phyloP scores from a whole-genome alignment of 2,888 invertebrate genomes.

The Willowsia nigromaculata region DNA sequence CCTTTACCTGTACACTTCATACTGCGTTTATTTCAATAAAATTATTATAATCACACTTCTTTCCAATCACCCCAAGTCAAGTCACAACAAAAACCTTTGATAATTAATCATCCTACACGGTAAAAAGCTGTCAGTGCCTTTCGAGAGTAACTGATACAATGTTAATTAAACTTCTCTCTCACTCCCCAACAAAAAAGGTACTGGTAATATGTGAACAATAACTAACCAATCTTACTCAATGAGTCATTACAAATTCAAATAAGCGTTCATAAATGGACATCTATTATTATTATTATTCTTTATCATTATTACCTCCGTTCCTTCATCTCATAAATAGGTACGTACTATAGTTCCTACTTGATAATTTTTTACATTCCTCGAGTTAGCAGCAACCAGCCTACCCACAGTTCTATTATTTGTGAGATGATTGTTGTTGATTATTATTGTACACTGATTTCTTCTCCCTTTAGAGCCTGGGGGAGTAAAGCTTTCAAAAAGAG shows the following conservation, averaged over 20 bases:
- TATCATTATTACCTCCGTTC: background rate
- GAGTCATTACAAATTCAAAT: constrained; percentile 69
- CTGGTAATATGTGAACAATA: constrained; percentile 5
- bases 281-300: constrained; percentile 38
- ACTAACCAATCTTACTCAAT: constrained; percentile 57
- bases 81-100: constrained; percentile 56
- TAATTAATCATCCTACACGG: constrained; percentile 63
- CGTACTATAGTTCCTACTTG: background rate
- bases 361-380: background rate
- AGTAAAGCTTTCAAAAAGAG: background rate
- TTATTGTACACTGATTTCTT: background rate
- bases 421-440: constrained; percentile 48
- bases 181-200: background rate
- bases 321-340: too few relatives aligned
- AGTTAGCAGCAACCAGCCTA: constrained; percentile 15
- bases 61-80: constrained; percentile 66
- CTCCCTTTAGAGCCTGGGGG: background rate
- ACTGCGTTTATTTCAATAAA: constrained; percentile 62
- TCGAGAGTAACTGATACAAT: constrained; percentile 64
- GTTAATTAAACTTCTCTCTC: constrained; percentile 61
- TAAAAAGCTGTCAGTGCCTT: constrained; percentile 59
- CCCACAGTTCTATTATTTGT: constrained; percentile 51
- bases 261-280: constrained; percentile 67
- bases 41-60: constrained; percentile 65
- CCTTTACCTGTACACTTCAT: background rate